Evolutionary conservation across 2,888 invertebrate species (phyloP).

Genomic region (Amphipyra tragopoginis): DNA sequence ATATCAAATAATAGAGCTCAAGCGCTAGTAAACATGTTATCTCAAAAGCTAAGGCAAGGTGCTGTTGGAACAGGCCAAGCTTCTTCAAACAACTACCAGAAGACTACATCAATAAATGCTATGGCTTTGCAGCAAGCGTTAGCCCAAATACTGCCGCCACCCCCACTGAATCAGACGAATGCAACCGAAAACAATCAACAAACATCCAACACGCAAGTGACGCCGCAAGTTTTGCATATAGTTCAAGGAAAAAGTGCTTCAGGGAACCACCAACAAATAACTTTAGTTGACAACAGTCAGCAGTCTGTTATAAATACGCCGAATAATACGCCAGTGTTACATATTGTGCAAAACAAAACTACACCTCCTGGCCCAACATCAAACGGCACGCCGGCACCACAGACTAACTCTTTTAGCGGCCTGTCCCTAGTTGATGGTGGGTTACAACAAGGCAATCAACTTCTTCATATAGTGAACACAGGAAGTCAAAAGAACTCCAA

Average conservation of each 20-base stretch:
- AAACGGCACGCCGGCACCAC: conserved; percentile 70
- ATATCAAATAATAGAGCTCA: conserved; percentile 70
- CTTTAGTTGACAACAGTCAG: conserved; percentile 80
- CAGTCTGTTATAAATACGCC: conserved; percentile 81
- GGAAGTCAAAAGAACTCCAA: conserved; percentile 79
- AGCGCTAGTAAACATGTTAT: conserved; percentile 87
- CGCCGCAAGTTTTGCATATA: conserved; percentile 84
- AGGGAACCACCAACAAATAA: conserved; percentile 78
- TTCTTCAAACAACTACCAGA: conserved; percentile 73
- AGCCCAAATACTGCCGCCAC: conserved; percentile 85
- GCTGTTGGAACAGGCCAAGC: conserved; percentile 62
- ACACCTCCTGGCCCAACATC: conserved; percentile 62
- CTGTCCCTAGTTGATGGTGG: conserved; percentile 83
- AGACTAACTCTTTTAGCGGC: conserved; percentile 78
- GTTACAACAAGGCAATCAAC: conserved; percentile 85
- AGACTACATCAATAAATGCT: conserved; percentile 79
- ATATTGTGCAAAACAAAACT: conserved; percentile 85
- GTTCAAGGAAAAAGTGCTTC: conserved; percentile 84
- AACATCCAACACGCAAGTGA: conserved; percentile 62
- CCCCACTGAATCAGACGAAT: conserved; percentile 80
- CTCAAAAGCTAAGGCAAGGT: conserved; percentile 85
- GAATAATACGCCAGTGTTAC: conserved; percentile 81
- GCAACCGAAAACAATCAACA: conserved; percentile 72
- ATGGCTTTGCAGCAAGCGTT: conserved; percentile 86
- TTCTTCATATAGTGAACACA: conserved; percentile 86